Evolutionary conservation across 2,797 vertebrate genomes (phyloP).

Genomic region (Catostomus latipinnis): DNA sequence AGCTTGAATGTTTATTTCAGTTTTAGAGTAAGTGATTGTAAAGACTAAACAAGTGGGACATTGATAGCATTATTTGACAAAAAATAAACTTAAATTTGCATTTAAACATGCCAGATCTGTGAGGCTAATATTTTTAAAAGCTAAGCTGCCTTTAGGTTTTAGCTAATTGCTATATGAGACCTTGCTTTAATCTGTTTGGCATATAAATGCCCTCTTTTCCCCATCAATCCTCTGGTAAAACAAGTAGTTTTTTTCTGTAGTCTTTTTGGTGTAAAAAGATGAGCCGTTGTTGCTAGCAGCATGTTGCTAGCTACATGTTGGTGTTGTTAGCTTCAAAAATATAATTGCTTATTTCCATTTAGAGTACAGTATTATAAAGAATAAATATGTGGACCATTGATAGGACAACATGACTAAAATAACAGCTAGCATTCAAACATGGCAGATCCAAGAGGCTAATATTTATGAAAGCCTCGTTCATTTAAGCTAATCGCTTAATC

Average conservation of each 20-base stretch:
- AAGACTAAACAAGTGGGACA: neutral
- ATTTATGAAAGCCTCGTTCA: neutral
- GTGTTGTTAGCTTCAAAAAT: too few species aligned
- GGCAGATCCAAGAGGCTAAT: neutral
- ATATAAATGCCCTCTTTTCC: neutral
- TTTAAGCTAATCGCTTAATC: slow-evolving; percentile 6
- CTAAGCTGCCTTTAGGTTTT: neutral
- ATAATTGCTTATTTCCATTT: too few species aligned
- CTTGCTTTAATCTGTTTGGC: neutral
- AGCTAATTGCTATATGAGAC: neutral
- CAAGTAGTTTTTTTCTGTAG: neutral
- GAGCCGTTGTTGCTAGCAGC: too few species aligned
- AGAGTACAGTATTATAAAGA: too few species aligned
- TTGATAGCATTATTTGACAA: neutral
- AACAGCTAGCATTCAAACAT: too few species aligned
- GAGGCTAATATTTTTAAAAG: neutral
- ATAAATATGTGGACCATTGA: too few species aligned
- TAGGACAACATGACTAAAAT: too few species aligned
- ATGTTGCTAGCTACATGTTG: too few species aligned
- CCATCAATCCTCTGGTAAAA: slow-evolving; percentile 18
- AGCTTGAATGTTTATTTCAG: slow-evolving; percentile 20
- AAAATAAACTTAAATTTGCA: neutral
- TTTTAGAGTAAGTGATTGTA: neutral
- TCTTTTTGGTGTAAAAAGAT: neutral
- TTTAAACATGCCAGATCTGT: neutral